phyloP scores from a whole-genome alignment of 2,113 vertebrate genomes.

The Chroicocephalus ridibundus region DNA sequence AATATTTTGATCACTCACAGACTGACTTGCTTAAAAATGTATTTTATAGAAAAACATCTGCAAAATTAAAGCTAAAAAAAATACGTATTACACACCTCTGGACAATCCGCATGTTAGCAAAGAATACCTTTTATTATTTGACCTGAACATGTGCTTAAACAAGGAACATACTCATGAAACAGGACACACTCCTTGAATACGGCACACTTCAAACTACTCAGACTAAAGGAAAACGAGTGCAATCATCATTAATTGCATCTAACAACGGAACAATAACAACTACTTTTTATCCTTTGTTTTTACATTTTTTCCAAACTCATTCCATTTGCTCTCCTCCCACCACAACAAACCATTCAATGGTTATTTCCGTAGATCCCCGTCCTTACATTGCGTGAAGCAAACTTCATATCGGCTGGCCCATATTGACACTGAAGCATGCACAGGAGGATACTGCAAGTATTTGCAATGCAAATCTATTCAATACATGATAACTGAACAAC shows the following conservation, averaged over 20 bases:
- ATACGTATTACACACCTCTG: constrained; percentile 21
- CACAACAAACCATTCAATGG: background rate
- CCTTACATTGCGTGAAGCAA: background rate
- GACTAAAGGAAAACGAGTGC: constrained; percentile 38
- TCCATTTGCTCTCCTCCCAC: background rate
- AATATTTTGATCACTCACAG: constrained; percentile 52
- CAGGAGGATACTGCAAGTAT: constrained; percentile 32
- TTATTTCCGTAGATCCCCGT: background rate
- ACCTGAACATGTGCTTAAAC: constrained; percentile 48
- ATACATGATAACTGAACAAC: constrained; percentile 15
- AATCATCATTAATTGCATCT: constrained; percentile 19
- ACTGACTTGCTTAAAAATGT: constrained; percentile 65
- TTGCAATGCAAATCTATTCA: constrained; percentile 22
- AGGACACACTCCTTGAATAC: constrained; percentile 38
- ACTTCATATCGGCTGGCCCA: background rate
- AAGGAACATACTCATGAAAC: constrained; percentile 28
- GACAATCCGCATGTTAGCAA: constrained; percentile 58
- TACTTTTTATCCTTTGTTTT: background rate
- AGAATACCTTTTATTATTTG: constrained; percentile 50
- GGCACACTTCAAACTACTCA: constrained; percentile 16
- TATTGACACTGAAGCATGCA: constrained; percentile 74
- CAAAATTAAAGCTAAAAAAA: constrained; percentile 69
- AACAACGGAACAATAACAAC: constrained; percentile 49
- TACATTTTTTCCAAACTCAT: background rate
- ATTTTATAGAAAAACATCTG: constrained; percentile 70